phyloP scores from a whole-genome alignment of 1,140 invertebrate species.

The Adelges cooleyi region DNA sequence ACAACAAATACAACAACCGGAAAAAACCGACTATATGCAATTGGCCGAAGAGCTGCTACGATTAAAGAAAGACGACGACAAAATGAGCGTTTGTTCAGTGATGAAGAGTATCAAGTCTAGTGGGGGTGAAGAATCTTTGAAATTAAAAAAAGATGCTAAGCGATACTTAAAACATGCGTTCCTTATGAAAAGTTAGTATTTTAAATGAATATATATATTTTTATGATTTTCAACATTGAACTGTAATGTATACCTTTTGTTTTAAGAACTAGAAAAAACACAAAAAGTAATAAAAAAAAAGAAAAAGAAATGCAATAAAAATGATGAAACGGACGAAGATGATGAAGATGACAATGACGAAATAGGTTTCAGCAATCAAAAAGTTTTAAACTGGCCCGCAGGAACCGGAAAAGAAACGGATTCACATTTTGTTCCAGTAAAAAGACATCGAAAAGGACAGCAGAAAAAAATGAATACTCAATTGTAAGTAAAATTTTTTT shows the following conservation, averaged over 20 bases:
- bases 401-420: not conserved
- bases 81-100: not conserved
- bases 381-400: slow-evolving; percentile 4
- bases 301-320: not conserved
- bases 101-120: slow-evolving; percentile 15
- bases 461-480: slow-evolving; percentile 4
- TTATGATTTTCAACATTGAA: not conserved
- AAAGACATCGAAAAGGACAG: not conserved
- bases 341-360: not conserved
- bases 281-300: not conserved
- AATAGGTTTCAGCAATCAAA: not conserved
- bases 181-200: slow-evolving; percentile 12
- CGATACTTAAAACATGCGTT: slow-evolving; percentile 15
- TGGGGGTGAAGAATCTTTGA: not conserved
- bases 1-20: not conserved
- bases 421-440: not conserved
- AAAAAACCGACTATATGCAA: slow-evolving; percentile 1
- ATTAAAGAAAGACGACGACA: not conserved
- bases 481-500: not conserved
- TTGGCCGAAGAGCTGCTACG: not conserved
- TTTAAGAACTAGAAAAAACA: not conserved
- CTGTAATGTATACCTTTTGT: not conserved
- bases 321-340: not conserved
- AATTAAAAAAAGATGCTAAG: slow-evolving; percentile 14
- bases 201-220: not conserved